Evolutionary conservation across 2,888 invertebrate genomes (phyloP).

Genomic region (Drosophila mimica): DNA sequence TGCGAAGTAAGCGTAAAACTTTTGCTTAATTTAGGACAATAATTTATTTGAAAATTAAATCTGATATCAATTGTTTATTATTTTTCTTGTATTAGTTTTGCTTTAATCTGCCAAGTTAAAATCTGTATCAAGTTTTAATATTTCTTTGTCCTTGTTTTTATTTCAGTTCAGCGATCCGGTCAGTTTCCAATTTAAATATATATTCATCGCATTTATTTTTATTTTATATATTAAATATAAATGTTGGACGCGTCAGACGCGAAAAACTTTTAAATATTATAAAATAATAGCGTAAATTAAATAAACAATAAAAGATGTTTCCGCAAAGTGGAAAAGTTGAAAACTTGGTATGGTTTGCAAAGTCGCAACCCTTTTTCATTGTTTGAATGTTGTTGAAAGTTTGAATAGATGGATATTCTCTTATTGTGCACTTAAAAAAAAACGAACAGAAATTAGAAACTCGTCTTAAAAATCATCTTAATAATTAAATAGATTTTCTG

Average conservation of each 20-base stretch:
- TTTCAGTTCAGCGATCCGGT: background rate
- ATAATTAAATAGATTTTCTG: no score
- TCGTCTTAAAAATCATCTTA: background rate
- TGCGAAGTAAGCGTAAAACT: constrained; percentile 28
- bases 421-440: constrained; percentile 14
- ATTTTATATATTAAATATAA: background rate
- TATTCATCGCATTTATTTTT: background rate
- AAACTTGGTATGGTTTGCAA: constrained; percentile 36
- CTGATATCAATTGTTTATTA: background rate
- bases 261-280: constrained; percentile 31
- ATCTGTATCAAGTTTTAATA: background rate
- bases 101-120: no score
- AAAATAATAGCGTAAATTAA: constrained; percentile 50
- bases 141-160: background rate
- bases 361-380: constrained; percentile 2
- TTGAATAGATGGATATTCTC: constrained; percentile 34
- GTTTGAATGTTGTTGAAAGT: background rate
- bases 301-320: constrained; percentile 35
- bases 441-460: background rate
- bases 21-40: constrained; percentile 50
- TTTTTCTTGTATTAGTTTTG: background rate
- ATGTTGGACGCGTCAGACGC: background rate
- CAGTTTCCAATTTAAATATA: background rate
- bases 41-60: constrained; percentile 20
- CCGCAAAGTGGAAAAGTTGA: constrained; percentile 21